phyloP scores from a whole-genome alignment of 2,113 vertebrate species.

The Cyrtonyx montezumae region DNA sequence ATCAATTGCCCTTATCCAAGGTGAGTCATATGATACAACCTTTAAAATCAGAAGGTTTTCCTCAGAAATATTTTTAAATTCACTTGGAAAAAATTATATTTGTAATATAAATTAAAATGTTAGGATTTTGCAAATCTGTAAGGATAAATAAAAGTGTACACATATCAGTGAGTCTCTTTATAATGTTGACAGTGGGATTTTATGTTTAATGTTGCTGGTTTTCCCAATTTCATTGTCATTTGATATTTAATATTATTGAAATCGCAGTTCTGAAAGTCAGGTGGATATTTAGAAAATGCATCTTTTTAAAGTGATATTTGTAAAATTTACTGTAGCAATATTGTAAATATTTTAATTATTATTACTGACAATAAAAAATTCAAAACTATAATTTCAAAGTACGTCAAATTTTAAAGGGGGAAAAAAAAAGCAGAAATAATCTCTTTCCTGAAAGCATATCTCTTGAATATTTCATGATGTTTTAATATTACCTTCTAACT shows the following conservation, averaged over 20 bases:
- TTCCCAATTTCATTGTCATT: not conserved
- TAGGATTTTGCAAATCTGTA: not conserved
- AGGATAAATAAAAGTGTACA: not conserved
- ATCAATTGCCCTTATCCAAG: constrained; percentile 41
- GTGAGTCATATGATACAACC: constrained; percentile 59
- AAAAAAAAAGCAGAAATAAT: not conserved
- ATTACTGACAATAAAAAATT: not conserved
- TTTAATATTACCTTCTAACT: not conserved
- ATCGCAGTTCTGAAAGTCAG: not conserved
- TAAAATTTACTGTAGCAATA: not conserved
- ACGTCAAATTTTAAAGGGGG: not conserved
- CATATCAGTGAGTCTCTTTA: not conserved
- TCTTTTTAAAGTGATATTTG: not conserved
- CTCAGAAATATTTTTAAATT: not conserved
- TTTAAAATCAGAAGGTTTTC: constrained; percentile 12
- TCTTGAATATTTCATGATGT: not conserved
- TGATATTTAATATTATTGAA: not conserved
- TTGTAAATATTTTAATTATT: not conserved
- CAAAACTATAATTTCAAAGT: not conserved
- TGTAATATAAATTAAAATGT: not conserved
- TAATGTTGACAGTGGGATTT: not conserved
- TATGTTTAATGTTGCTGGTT: not conserved
- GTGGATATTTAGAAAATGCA: not conserved
- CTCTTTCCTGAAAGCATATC: not conserved
- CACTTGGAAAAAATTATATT: not conserved